Evolutionary conservation across 2,888 invertebrate species (phyloP).

Genomic region (Drosophila infuscata): DNA sequence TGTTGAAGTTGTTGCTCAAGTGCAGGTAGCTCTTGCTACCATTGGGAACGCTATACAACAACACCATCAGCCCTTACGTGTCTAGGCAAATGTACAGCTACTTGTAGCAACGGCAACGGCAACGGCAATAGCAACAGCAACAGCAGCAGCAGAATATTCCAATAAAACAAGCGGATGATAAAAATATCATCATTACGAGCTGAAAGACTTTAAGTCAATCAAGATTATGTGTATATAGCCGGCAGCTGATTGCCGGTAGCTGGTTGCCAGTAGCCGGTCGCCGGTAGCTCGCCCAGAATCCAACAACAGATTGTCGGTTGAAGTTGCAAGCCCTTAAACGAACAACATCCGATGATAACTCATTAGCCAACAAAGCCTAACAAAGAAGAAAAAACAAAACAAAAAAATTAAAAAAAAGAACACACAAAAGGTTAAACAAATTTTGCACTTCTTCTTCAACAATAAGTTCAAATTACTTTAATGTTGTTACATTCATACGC

Average conservation of each 20-base stretch:
- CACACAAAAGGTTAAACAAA: conserved; percentile 12
- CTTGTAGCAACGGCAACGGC: conserved; percentile 21
- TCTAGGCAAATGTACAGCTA: conserved; percentile 68
- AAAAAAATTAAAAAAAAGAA: not conserved
- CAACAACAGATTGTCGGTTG: conserved; percentile 25
- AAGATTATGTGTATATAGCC: conserved; percentile 46
- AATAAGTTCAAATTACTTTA: conserved; percentile 22
- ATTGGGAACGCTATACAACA: conserved; percentile 15
- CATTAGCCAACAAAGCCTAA: conserved; percentile 40
- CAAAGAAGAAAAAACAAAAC: not conserved
- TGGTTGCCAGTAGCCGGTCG: conserved; percentile 29
- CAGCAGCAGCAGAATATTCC: conserved; percentile 41
- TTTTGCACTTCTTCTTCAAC: conserved; percentile 38
- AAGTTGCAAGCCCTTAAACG: conserved; percentile 37
- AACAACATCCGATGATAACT: conserved; percentile 59
- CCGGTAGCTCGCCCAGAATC: conserved; percentile 15
- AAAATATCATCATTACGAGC: conserved; percentile 68
- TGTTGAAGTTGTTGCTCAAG: conserved; percentile 47
- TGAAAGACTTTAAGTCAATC: conserved; percentile 67
- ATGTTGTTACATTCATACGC: conserved; percentile 23
- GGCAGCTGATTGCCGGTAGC: conserved; percentile 21
- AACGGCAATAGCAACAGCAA: not conserved
- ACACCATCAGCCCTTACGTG: conserved; percentile 18
- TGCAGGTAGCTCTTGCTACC: conserved; percentile 60
- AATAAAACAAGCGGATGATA: conserved; percentile 73